phyloP scores from a whole-genome alignment of 2,888 invertebrate species.

The Caenorhabditis auriculariae region DNA sequence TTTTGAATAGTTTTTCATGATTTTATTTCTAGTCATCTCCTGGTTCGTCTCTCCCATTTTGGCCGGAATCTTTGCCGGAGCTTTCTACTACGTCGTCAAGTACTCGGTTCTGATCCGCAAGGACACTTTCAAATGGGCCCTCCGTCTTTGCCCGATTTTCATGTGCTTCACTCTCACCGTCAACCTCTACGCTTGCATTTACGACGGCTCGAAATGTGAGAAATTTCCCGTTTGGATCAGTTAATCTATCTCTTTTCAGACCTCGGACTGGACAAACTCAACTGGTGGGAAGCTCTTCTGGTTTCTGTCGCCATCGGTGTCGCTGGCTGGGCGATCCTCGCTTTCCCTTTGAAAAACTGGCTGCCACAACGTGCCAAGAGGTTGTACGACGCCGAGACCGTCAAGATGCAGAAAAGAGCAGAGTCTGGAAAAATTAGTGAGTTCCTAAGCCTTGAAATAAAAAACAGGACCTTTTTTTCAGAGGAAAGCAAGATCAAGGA shows the following conservation, averaged over 20 bases:
- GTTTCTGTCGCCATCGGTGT: constrained; percentile 29
- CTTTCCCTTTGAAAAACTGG: constrained; percentile 37
- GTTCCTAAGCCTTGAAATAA: no score
- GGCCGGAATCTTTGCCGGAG: constrained; percentile 83
- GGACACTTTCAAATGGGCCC: constrained; percentile 37
- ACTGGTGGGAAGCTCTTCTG: constrained; percentile 27
- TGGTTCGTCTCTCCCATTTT: constrained; percentile 96
- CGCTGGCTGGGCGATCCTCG: constrained; percentile 27
- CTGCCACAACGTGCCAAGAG: constrained; percentile 27
- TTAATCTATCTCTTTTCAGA: constrained; percentile 20
- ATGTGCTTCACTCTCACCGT: constrained; percentile 80
- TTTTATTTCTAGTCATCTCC: constrained; percentile 73
- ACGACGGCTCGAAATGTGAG: constrained; percentile 74
- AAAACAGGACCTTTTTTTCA: constrained; percentile 2
- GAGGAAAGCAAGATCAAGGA: constrained; percentile 28
- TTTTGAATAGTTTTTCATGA: neutral
- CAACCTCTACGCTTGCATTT: constrained; percentile 88
- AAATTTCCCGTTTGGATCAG: neutral
- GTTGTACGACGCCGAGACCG: constrained; percentile 26
- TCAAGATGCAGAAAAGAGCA: constrained; percentile 24
- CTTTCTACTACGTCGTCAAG: constrained; percentile 79
- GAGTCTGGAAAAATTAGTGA: constrained; percentile 33
- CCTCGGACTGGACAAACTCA: constrained; percentile 41
- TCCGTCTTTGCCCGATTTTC: constrained; percentile 38
- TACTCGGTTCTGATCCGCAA: constrained; percentile 73